Conservation (phyloP, 2,113 vertebrate species). For the Saccopteryx leptura region DNA sequence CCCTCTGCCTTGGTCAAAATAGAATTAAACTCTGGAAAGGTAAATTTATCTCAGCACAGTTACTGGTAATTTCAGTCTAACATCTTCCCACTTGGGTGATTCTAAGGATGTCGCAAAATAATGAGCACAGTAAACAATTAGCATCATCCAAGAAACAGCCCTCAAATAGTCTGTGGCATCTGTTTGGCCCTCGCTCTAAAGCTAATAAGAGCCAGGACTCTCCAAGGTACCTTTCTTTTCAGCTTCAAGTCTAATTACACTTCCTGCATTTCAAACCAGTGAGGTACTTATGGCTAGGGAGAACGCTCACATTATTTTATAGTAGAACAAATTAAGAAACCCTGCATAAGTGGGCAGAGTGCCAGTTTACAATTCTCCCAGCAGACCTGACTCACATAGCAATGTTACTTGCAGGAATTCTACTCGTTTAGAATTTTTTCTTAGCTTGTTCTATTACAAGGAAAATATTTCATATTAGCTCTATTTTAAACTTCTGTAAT, state of each 20-base stretch:
- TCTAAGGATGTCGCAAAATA: slow-evolving; percentile 71
- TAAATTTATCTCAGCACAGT: slow-evolving; percentile 43
- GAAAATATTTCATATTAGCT: slow-evolving; percentile 31
- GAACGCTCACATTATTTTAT: slow-evolving; percentile 76
- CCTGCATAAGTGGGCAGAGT: slow-evolving; percentile 61
- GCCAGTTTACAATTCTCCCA: slow-evolving; percentile 59
- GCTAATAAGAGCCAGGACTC: slow-evolving; percentile 73
- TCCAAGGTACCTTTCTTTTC: slow-evolving; percentile 73
- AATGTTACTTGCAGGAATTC: slow-evolving; percentile 58
- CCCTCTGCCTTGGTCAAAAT: not conserved
- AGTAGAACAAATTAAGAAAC: slow-evolving; percentile 81
- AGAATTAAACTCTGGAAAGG: not conserved
- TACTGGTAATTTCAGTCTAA: slow-evolving; percentile 40
- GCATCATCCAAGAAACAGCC: slow-evolving; percentile 61
- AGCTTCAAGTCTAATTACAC: slow-evolving; percentile 77
- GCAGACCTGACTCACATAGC: slow-evolving; percentile 60
- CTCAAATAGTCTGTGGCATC: slow-evolving; percentile 65
- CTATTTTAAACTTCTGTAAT: slow-evolving; percentile 40
- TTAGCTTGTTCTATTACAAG: slow-evolving; percentile 36
- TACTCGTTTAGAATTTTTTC: not conserved
- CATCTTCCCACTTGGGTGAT: slow-evolving; percentile 64
- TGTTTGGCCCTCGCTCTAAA: slow-evolving; percentile 63
- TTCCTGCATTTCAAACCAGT: slow-evolving; percentile 76
- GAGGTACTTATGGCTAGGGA: slow-evolving; percentile 70
- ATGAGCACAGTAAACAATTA: slow-evolving; percentile 78